phyloP scores from a whole-genome alignment of 2,888 invertebrate genomes.

The Drosophila koepferae region DNA sequence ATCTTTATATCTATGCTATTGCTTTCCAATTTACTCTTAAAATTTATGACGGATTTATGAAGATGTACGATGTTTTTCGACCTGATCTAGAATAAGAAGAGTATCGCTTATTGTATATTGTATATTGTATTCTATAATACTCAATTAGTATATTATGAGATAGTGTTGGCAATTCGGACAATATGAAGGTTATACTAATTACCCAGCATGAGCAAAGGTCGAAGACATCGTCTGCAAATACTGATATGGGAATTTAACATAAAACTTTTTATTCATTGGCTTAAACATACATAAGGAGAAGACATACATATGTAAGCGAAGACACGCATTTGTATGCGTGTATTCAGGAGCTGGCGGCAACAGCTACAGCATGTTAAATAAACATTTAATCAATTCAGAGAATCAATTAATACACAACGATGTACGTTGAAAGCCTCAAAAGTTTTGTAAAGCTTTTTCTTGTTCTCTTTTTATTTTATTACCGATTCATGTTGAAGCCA shows the following conservation, averaged over 20 bases:
- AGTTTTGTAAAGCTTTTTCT: slow-evolving; percentile 20
- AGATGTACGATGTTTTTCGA: not conserved
- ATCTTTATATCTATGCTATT: not conserved
- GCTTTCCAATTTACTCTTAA: too few relatives aligned
- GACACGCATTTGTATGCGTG: slow-evolving; percentile 1
- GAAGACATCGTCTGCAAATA: not conserved
- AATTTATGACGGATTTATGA: too few relatives aligned
- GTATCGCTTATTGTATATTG: not conserved
- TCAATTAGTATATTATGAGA: not conserved
- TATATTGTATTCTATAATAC: not conserved
- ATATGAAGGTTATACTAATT: slow-evolving; percentile 57
- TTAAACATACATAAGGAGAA: not conserved
- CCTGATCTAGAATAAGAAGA: not conserved
- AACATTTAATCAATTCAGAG: slow-evolving; percentile 67
- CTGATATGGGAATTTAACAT: slow-evolving; percentile 20
- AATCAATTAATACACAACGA: slow-evolving; percentile 48
- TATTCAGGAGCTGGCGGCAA: slow-evolving; percentile 41
- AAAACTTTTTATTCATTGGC: slow-evolving; percentile 4
- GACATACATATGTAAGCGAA: not conserved
- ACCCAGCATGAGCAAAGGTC: not conserved
- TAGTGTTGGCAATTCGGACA: slow-evolving; percentile 32
- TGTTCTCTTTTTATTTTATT: slow-evolving; percentile 2
- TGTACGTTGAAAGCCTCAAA: slow-evolving; percentile 20
- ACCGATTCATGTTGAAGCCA: slow-evolving; percentile 7
- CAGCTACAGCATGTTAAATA: slow-evolving; percentile 56